A percentile compares a stretch with the other conserved stretches of the same genome.
These are phyloP conservation scores for Opisthocomus hoazin DNA, from an alignment of 2,113 vertebrate species.

Conservation along the genomic window DNA sequence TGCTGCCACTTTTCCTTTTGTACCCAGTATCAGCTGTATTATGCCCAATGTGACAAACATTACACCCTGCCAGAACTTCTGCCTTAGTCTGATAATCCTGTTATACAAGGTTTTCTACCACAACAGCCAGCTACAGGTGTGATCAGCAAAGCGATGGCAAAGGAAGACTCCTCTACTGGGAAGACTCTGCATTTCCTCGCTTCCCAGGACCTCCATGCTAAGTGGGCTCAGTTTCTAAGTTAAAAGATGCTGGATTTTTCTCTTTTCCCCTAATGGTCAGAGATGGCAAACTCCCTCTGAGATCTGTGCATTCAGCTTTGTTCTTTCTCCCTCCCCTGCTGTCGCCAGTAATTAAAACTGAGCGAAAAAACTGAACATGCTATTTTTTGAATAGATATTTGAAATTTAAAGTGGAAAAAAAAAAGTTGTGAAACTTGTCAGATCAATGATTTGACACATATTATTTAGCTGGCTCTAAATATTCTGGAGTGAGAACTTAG, in stretches of 20 bases:
- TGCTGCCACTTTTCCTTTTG: not conserved
- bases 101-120: not conserved
- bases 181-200: not conserved
- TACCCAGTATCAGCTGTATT: not conserved
- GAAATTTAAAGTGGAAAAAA: slow-evolving; percentile 64
- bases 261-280: slow-evolving; percentile 16
- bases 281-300: slow-evolving; percentile 1
- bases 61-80: not conserved
- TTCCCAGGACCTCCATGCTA: not conserved
- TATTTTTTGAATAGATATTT: slow-evolving; percentile 67
- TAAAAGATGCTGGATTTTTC: not conserved
- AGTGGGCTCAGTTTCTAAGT: not conserved
- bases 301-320: not conserved
- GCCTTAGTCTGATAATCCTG: not conserved
- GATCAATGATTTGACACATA: slow-evolving; percentile 67
- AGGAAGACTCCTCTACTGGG: not conserved
- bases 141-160: not conserved
- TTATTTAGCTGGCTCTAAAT: slow-evolving; percentile 68
- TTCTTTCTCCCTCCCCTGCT: not conserved
- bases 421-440: slow-evolving; percentile 68
- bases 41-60: not conserved
- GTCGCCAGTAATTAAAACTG: slow-evolving; percentile 33
- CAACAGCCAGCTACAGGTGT: not conserved
- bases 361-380: slow-evolving; percentile 38
- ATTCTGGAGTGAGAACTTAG: slow-evolving; percentile 68